Percentiles rank a stretch among this genome's conserved stretches.
These are phyloP conservation scores for Ophioninae sp. DNA, from an alignment of 2,888 invertebrate genomes.

Conservation along the genomic window DNA sequence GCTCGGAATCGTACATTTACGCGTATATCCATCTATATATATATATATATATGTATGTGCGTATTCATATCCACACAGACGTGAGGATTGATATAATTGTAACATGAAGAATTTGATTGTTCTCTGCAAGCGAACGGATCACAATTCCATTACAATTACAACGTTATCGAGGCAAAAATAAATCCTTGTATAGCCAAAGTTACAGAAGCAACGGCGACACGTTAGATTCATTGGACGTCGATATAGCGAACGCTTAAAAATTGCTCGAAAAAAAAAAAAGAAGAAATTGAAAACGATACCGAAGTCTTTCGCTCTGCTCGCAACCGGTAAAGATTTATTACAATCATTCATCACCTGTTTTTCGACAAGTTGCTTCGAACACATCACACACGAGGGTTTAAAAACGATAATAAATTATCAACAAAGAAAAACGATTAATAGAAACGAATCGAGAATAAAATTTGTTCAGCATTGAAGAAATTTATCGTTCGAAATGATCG, in stretches of 20 bases:
- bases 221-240: background rate
- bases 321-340: background rate
- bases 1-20: slow-evolving; percentile 20
- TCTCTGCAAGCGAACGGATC: slow-evolving; percentile 26
- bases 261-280: slow-evolving; percentile 4
- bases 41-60: background rate
- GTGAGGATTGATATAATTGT: slow-evolving; percentile 27
- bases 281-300: background rate
- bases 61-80: background rate
- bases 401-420: background rate
- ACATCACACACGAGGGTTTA: background rate
- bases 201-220: slow-evolving; percentile 3
- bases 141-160: slow-evolving; percentile 62
- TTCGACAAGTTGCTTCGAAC: background rate
- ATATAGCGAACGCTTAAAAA: background rate
- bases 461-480: background rate
- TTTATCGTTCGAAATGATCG: background rate
- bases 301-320: background rate
- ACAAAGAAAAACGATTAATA: background rate
- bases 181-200: slow-evolving; percentile 26
- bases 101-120: slow-evolving; percentile 50
- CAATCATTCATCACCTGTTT: background rate
- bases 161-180: slow-evolving; percentile 49
- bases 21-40: background rate
- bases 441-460: background rate